Evolutionary conservation across 2,888 invertebrate genomes (phyloP).

Genomic region (Stenotaenia linearis): DNA sequence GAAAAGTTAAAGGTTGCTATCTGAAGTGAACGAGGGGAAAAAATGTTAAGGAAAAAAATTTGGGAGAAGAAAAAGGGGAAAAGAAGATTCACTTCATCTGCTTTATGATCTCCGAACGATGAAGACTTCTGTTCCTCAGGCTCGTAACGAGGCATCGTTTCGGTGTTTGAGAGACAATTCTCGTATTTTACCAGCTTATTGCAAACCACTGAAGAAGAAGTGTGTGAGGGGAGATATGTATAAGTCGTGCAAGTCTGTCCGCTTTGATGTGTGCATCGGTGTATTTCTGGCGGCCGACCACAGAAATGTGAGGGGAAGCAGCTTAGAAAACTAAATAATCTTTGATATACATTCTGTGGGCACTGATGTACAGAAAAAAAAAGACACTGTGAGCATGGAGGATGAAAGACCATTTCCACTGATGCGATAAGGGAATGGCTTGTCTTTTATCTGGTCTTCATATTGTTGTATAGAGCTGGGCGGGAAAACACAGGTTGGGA

Average conservation of each 20-base stretch:
- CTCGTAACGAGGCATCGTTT: constrained; percentile 20
- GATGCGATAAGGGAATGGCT: constrained; percentile 20
- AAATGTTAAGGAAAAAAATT: not conserved
- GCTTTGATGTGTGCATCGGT: not conserved
- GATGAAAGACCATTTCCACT: not conserved
- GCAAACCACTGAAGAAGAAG: not conserved
- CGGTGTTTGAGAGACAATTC: constrained; percentile 15
- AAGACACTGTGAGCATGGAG: not conserved
- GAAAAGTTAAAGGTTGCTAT: constrained; percentile 20
- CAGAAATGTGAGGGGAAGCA: not conserved
- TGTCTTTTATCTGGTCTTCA: constrained; percentile 20
- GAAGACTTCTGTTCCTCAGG: constrained; percentile 12
- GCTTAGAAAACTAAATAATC: constrained; percentile 17
- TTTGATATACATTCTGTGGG: constrained; percentile 17
- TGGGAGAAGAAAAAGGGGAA: not conserved
- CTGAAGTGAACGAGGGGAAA: not conserved
- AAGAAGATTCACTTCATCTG: constrained; percentile 26
- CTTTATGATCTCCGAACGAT: constrained; percentile 18
- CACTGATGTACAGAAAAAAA: not conserved
- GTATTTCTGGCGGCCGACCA: not conserved
- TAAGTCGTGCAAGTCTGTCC: not conserved
- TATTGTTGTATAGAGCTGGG: not conserved
- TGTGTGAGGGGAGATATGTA: constrained; percentile 14
- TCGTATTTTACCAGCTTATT: constrained; percentile 26
- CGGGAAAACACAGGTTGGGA: not conserved